Evolutionary conservation across 2,888 invertebrate species (phyloP).

Genomic region (Pseudococcus longispinus): DNA sequence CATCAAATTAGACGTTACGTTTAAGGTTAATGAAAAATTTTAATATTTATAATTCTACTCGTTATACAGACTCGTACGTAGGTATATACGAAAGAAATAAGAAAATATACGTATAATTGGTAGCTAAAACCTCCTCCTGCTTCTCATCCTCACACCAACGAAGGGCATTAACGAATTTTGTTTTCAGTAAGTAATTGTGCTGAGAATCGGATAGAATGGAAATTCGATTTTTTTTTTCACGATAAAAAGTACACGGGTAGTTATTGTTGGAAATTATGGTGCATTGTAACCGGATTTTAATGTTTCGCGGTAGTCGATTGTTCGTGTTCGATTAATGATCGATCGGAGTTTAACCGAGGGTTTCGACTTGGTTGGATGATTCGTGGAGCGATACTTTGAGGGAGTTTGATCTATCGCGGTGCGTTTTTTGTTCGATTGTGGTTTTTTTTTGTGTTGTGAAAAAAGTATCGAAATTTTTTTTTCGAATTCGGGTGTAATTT

Average conservation of each 20-base stretch:
- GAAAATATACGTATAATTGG: not conserved
- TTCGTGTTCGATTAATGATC: not conserved
- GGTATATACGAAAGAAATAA: not conserved
- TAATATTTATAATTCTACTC: conserved; percentile 2
- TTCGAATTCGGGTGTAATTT: not conserved
- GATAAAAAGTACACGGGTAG: not conserved
- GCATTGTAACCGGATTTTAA: conserved; percentile 34
- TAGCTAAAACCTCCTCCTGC: not conserved
- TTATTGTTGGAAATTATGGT: not conserved
- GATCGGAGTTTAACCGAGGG: not conserved
- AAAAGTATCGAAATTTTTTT: not conserved
- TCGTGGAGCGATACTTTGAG: not conserved
- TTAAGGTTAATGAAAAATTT: conserved; percentile 1
- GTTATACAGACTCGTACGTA: no score
- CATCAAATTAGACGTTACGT: not conserved
- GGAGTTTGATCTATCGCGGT: not conserved
- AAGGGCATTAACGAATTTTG: not conserved
- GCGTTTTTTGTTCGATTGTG: no score
- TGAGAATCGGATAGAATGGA: not conserved
- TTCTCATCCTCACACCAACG: not conserved
- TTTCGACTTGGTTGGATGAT: not conserved
- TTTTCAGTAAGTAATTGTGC: not conserved
- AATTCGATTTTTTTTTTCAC: not conserved
- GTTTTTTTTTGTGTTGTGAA: not conserved
- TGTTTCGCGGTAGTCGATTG: not conserved